A percentile compares a stretch with the other conserved stretches of the same genome.
These are phyloP conservation scores for Drosophila lutescens DNA, from an alignment of 2,888 invertebrate species.

Conservation along the genomic window DNA sequence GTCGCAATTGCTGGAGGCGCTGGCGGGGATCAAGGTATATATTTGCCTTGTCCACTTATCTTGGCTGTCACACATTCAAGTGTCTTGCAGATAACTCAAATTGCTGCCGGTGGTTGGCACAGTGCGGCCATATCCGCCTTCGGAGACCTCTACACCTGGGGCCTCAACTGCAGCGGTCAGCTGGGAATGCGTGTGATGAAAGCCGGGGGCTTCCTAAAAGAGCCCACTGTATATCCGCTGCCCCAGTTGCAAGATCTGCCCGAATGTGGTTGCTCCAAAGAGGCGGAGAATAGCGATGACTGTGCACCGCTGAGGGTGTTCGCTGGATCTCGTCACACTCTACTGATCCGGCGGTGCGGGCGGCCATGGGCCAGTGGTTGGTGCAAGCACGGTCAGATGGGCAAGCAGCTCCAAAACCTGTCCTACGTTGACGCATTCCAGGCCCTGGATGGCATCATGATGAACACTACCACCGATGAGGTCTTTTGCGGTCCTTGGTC, in stretches of 20 bases:
- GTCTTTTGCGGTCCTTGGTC: conserved; percentile 85
- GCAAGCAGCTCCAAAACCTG: conserved; percentile 25
- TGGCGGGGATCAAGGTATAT: conserved; percentile 89
- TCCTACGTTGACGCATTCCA: conserved; percentile 67
- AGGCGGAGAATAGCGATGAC: conserved; percentile 34
- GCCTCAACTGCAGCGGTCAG: conserved; percentile 95
- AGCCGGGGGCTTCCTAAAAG: conserved; percentile 55
- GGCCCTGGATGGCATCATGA: conserved; percentile 56
- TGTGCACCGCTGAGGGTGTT: conserved; percentile 85
- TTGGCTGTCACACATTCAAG: conserved; percentile 4
- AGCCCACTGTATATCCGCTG: conserved; percentile 81
- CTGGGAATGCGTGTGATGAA: conserved; percentile 87
- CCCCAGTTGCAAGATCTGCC: conserved; percentile 82
- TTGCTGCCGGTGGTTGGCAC: conserved; percentile 95
- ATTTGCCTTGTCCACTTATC: conserved; percentile 13
- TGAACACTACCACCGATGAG: conserved; percentile 26
- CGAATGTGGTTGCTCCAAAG: conserved; percentile 15
- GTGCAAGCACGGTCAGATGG: conserved; percentile 93
- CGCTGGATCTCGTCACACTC: conserved; percentile 92
- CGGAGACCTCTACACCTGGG: conserved; percentile 95
- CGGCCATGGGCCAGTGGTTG: conserved; percentile 91
- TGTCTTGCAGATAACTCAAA: conserved; percentile 85
- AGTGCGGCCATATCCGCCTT: conserved; percentile 90
- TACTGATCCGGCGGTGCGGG: conserved; percentile 88
- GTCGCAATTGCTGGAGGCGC: conserved; percentile 89